A percentile compares a stretch with the other conserved stretches of the same genome.
Evolutionary conservation across 2,888 invertebrate genomes (phyloP).

Genomic region (Rambutsinella grinnellia): DNA sequence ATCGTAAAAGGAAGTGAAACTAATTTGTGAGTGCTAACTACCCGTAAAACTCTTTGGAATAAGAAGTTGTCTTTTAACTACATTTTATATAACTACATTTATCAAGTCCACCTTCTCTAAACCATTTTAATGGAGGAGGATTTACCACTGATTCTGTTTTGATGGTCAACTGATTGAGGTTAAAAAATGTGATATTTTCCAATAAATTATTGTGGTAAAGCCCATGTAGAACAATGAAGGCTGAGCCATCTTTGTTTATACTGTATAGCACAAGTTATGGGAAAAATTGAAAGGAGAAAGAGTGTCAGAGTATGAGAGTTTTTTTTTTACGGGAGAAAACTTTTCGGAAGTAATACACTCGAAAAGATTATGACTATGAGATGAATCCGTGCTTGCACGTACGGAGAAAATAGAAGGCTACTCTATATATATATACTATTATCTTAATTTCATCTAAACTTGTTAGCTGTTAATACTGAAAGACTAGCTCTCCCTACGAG

Average conservation of each 20-base stretch:
- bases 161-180: background rate
- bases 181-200: background rate
- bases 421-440: background rate
- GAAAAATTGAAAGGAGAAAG: constrained; percentile 20
- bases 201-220: background rate
- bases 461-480: constrained; percentile 26
- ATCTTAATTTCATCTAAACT: constrained; percentile 13
- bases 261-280: background rate
- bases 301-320: constrained; percentile 12
- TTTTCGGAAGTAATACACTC: constrained; percentile 1
- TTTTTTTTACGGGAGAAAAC: too few species aligned
- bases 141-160: background rate
- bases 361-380: background rate
- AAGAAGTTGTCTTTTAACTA: too few species aligned
- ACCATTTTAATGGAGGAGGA: background rate
- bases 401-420: background rate
- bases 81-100: constrained; percentile 8
- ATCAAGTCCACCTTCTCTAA: background rate
- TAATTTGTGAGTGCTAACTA: constrained; percentile 57
- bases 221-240: background rate
- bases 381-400: background rate
- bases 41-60: constrained; percentile 50
- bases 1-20: constrained; percentile 54
- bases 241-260: background rate
- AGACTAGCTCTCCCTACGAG: constrained; percentile 8